phyloP scores from a whole-genome alignment of 2,113 vertebrate species.

The Connochaetes taurinus region DNA sequence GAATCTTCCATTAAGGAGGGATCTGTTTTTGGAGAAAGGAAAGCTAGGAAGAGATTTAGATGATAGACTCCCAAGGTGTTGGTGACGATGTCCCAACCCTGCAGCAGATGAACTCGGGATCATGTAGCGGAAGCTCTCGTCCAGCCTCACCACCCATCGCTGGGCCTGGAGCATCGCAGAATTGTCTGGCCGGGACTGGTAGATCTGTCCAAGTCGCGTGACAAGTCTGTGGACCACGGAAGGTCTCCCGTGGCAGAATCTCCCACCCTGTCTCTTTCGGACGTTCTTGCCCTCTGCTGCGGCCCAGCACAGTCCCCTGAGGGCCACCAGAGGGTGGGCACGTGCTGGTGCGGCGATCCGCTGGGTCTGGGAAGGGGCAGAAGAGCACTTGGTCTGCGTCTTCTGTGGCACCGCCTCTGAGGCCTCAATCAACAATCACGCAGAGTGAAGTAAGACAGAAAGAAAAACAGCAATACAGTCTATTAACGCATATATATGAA shows the following conservation, averaged over 20 bases:
- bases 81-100: neutral
- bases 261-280: neutral
- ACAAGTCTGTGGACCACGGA: neutral
- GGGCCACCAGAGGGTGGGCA: neutral
- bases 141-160: rapidly evolving
- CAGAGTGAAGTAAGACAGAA: neutral
- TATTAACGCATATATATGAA: neutral
- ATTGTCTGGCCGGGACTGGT: neutral
- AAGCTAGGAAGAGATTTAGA: neutral
- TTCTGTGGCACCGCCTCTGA: neutral
- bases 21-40: neutral
- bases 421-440: neutral
- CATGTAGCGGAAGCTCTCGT: neutral
- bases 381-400: neutral
- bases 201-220: neutral
- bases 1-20: neutral
- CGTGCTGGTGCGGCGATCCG: rapidly evolving
- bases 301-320: neutral
- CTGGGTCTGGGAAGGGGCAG: neutral
- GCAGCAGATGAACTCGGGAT: neutral
- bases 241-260: neutral
- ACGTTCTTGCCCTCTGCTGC: rapidly evolving
- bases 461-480: neutral
- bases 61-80: rapidly evolving
- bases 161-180: rapidly evolving